These are phyloP conservation scores for Peucedramus taeniatus DNA, from an alignment of 2,113 vertebrate genomes.

Conservation along the genomic window DNA sequence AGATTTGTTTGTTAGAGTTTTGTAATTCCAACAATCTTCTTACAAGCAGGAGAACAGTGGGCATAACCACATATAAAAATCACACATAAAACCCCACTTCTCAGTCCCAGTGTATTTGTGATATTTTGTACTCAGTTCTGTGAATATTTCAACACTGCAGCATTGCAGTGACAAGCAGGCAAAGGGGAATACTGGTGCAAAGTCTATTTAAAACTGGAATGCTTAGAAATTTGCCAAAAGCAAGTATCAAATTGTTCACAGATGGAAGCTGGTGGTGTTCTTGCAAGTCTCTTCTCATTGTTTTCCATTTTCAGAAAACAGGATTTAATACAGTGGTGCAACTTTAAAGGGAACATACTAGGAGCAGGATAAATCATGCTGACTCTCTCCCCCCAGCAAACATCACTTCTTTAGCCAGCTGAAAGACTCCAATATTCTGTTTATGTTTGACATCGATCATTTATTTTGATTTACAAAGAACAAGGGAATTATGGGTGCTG, in stretches of 20 bases:
- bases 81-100: background rate
- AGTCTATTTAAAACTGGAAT: slow-evolving; percentile 35
- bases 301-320: slow-evolving; percentile 30
- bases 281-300: slow-evolving; percentile 33
- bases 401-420: background rate
- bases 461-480: slow-evolving; percentile 32
- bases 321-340: background rate
- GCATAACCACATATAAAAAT: background rate
- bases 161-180: background rate
- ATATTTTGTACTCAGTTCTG: background rate
- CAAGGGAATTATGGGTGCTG: slow-evolving; percentile 31
- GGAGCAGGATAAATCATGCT: background rate
- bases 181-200: slow-evolving; percentile 5
- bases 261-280: slow-evolving; percentile 43
- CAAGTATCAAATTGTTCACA: slow-evolving; percentile 45
- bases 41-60: background rate
- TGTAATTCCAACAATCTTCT: background rate
- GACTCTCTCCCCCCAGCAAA: background rate
- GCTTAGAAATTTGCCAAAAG: slow-evolving; percentile 38
- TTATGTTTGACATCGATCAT: slow-evolving; percentile 11
- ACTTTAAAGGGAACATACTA: background rate
- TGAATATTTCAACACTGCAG: slow-evolving; percentile 13
- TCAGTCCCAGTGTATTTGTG: background rate
- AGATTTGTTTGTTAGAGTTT: background rate
- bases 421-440: background rate